Evolutionary conservation across 2,113 vertebrate species (phyloP).

Genomic region (Neoarius graeffei): DNA sequence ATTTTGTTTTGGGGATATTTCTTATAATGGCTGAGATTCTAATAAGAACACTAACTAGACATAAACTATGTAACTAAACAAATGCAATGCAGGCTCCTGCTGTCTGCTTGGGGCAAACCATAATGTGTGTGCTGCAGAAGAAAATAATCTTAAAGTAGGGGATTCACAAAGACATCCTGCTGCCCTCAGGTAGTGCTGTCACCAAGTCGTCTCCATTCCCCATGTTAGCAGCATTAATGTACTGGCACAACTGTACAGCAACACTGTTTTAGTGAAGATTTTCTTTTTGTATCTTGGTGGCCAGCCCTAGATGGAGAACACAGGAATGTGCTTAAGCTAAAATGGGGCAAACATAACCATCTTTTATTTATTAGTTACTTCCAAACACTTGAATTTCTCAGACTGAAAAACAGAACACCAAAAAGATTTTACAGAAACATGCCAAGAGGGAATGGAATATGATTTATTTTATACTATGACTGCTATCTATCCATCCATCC

Average conservation of each 20-base stretch:
- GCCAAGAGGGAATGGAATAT: background rate
- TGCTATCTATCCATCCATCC: no score
- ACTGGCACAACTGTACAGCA: background rate
- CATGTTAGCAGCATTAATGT: background rate
- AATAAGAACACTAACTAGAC: no score
- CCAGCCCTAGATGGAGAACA: background rate
- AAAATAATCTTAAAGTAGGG: background rate
- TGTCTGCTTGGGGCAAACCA: background rate
- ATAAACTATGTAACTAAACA: no score
- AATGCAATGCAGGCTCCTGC: background rate
- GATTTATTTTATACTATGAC: background rate
- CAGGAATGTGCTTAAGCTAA: background rate
- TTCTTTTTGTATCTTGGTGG: background rate
- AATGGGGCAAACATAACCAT: background rate
- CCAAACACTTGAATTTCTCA: background rate
- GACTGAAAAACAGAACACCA: background rate
- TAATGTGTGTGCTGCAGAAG: background rate
- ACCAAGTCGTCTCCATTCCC: no score
- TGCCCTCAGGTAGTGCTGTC: background rate
- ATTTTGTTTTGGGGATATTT: no score
- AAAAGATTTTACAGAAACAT: slow-evolving; percentile 1
- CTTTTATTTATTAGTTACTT: background rate
- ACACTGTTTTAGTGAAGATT: background rate
- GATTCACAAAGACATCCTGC: background rate
- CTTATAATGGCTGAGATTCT: no score